Evolutionary conservation across 2,797 vertebrate species (phyloP).

Genomic region (Adrianichthys oophorus): DNA sequence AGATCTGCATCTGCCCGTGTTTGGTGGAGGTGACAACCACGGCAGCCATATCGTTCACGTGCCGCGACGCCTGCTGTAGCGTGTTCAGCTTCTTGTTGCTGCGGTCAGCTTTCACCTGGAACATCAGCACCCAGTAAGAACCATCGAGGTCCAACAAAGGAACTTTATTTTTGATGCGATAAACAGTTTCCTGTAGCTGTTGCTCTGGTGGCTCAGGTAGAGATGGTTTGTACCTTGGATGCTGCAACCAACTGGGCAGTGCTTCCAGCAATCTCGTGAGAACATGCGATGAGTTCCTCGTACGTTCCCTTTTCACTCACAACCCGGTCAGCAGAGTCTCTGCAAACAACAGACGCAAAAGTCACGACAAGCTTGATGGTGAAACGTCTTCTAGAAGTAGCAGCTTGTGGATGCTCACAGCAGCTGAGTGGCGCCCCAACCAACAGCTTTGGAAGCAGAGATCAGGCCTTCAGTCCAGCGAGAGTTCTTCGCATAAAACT

Average conservation of each 20-base stretch:
- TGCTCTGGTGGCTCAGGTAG: too few species aligned
- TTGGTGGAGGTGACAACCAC: slow-evolving; percentile 91
- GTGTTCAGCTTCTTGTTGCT: slow-evolving; percentile 85
- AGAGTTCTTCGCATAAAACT: slow-evolving; percentile 98
- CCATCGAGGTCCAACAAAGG: too few species aligned
- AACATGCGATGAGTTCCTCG: slow-evolving; percentile 95
- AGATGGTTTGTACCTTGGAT: slow-evolving; percentile 85
- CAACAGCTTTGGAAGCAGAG: slow-evolving; percentile 96
- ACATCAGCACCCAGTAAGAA: neutral
- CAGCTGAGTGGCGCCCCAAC: slow-evolving; percentile 93
- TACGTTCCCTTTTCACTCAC: slow-evolving; percentile 88
- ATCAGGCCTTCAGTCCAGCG: slow-evolving; percentile 97
- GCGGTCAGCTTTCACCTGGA: slow-evolving; percentile 93
- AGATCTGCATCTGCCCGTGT: slow-evolving; percentile 85
- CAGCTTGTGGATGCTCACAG: slow-evolving; percentile 77
- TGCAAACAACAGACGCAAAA: slow-evolving; percentile 43
- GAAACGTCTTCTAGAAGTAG: neutral
- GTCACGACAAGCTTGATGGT: neutral
- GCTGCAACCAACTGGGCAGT: slow-evolving; percentile 96
- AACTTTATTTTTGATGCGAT: too few species aligned
- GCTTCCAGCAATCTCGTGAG: slow-evolving; percentile 93
- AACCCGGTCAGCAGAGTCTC: slow-evolving; percentile 92
- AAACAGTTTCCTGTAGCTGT: too few species aligned
- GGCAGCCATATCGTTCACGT: slow-evolving; percentile 91
- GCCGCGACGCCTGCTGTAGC: slow-evolving; percentile 88